A percentile compares a stretch with the other conserved stretches of the same genome.
These are phyloP conservation scores for Arvicanthis niloticus DNA, from an alignment of 2,113 vertebrate species.

Conservation along the genomic window DNA sequence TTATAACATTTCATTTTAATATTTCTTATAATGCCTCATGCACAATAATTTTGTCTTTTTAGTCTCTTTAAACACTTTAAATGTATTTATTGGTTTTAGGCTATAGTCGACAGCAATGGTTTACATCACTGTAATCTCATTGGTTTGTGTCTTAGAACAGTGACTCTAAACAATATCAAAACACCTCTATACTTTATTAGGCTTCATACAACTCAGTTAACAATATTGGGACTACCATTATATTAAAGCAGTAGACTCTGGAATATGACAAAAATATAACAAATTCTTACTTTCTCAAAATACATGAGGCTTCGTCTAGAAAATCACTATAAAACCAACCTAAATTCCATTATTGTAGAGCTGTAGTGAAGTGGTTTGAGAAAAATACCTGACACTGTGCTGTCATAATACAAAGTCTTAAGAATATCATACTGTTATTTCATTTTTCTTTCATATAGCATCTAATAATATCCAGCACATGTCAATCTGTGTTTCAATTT, in stretches of 20 bases:
- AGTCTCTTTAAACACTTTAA: background rate
- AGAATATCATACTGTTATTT: background rate
- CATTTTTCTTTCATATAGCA: background rate
- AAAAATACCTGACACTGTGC: background rate
- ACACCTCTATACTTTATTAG: background rate
- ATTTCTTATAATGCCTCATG: background rate
- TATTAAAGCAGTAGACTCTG: background rate
- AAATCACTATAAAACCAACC: background rate
- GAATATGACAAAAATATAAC: background rate
- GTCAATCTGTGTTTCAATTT: background rate
- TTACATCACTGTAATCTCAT: background rate
- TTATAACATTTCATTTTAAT: conserved; percentile 19
- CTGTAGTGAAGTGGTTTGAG: background rate
- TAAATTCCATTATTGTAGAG: background rate
- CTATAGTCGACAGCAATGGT: background rate
- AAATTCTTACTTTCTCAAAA: background rate
- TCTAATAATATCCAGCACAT: background rate
- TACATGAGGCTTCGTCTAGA: background rate
- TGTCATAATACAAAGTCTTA: background rate
- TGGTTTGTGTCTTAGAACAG: background rate
- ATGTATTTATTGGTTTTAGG: background rate
- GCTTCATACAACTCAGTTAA: background rate
- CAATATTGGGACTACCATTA: background rate
- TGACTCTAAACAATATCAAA: background rate
- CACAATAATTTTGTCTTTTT: background rate